Conservation (phyloP, 2,888 invertebrate genomes). For the Liopterus haemorrhoidalis region DNA sequence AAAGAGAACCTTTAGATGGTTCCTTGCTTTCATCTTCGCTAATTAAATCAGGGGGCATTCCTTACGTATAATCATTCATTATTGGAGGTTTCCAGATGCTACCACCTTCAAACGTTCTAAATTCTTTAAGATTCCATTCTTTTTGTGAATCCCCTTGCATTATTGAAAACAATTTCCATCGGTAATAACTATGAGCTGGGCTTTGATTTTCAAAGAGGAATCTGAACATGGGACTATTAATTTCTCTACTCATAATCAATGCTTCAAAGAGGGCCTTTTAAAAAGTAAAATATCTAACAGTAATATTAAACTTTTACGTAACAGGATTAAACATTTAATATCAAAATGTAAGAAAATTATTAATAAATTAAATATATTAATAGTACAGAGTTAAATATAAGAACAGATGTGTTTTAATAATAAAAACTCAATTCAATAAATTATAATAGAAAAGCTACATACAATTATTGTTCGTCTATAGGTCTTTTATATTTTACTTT, state of each 20-base stretch:
- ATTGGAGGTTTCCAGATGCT: slow-evolving; percentile 95
- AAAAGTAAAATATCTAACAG: no score
- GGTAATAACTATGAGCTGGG: slow-evolving; percentile 96
- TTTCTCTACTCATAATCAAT: slow-evolving; percentile 97
- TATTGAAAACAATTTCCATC: slow-evolving; percentile 96
- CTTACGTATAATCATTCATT: slow-evolving; percentile 87
- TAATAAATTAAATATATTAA: no score
- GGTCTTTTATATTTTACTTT: no score
- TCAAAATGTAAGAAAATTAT: no score
- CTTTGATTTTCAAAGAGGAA: slow-evolving; percentile 98
- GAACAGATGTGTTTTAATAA: no score
- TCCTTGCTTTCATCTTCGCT: slow-evolving; percentile 66
- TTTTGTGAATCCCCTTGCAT: slow-evolving; percentile 91
- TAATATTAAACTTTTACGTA: no score
- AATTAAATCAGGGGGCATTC: slow-evolving; percentile 95
- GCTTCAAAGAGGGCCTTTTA: slow-evolving; percentile 99
- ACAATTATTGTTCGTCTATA: no score
- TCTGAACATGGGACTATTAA: slow-evolving; percentile 91
- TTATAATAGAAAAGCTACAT: no score
- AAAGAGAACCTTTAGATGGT: slow-evolving; percentile 65
- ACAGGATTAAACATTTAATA: no score
- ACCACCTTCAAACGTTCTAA: slow-evolving; percentile 93
- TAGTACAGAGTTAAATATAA: no score
- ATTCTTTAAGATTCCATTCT: slow-evolving; percentile 85
- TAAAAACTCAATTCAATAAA: no score